Evolutionary conservation across 2,113 vertebrate species (phyloP).

Genomic region (Heptranchias perlo): DNA sequence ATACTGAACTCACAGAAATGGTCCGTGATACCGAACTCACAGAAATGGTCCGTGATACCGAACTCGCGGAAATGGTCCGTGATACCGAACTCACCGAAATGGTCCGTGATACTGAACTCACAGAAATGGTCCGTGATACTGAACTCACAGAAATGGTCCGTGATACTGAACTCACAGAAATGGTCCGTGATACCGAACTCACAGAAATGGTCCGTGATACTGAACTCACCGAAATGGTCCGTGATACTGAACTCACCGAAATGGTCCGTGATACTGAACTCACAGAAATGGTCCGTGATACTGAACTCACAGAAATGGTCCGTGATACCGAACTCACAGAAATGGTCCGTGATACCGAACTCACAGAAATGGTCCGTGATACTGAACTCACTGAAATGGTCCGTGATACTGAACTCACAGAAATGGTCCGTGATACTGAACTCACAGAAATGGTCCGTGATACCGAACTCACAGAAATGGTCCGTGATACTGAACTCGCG

Average conservation of each 20-base stretch:
- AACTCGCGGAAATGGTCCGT: neutral
- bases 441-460: neutral
- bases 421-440: neutral
- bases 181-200: neutral
- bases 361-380: neutral
- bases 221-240: neutral
- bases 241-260: neutral
- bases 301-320: neutral
- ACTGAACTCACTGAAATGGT: neutral
- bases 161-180: neutral
- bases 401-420: neutral
- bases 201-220: neutral
- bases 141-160: neutral
- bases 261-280: neutral
- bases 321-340: neutral
- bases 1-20: neutral
- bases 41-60: neutral
- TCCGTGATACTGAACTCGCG: neutral
- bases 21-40: neutral
- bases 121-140: neutral
- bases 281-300: neutral
- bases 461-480: neutral
- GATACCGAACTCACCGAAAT: neutral
- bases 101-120: neutral
- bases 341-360: neutral